Percentiles rank a stretch among this genome's conserved stretches.
phyloP scores from a whole-genome alignment of 1,140 invertebrate genomes.

The Conus betulinus region DNA sequence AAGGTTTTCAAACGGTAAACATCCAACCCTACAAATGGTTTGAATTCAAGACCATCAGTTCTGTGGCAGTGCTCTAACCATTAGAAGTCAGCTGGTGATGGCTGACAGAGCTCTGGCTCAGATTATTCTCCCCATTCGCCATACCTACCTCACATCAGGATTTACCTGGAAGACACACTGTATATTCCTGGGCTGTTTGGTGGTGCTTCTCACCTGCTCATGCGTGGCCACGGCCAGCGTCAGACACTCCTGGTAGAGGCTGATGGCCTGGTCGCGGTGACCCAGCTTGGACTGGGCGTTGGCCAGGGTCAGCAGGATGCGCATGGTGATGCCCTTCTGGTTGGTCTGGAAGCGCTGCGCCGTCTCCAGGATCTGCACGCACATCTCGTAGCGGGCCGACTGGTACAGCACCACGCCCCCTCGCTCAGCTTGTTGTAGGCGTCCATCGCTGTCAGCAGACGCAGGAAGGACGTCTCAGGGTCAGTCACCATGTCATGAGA shows the following conservation, averaged over 20 bases:
- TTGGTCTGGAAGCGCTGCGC: slow-evolving; percentile 71
- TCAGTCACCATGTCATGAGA: too few relatives aligned
- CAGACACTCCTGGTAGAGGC: slow-evolving; percentile 68
- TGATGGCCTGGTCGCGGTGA: slow-evolving; percentile 64
- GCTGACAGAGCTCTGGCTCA: too few relatives aligned
- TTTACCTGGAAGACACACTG: too few relatives aligned
- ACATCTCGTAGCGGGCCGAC: slow-evolving; percentile 62
- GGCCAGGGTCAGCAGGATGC: slow-evolving; percentile 67
- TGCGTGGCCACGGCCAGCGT: slow-evolving; percentile 66
- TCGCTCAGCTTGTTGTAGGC: slow-evolving; percentile 71
- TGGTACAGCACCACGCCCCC: slow-evolving; percentile 68
- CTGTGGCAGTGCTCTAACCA: too few relatives aligned
- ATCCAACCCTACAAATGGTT: too few relatives aligned
- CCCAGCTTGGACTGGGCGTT: slow-evolving; percentile 68
- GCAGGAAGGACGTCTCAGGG: background rate
- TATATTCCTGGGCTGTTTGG: too few relatives aligned
- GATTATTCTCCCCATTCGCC: too few relatives aligned
- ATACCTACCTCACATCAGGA: too few relatives aligned
- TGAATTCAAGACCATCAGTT: too few relatives aligned
- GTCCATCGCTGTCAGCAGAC: slow-evolving; percentile 73
- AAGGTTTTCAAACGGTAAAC: too few relatives aligned
- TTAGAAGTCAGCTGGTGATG: too few relatives aligned
- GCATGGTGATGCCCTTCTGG: slow-evolving; percentile 73
- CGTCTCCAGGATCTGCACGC: slow-evolving; percentile 65
- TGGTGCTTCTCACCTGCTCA: slow-evolving; percentile 64